Conservation (phyloP, 2,797 vertebrate genomes). For the Mycteria americana region DNA sequence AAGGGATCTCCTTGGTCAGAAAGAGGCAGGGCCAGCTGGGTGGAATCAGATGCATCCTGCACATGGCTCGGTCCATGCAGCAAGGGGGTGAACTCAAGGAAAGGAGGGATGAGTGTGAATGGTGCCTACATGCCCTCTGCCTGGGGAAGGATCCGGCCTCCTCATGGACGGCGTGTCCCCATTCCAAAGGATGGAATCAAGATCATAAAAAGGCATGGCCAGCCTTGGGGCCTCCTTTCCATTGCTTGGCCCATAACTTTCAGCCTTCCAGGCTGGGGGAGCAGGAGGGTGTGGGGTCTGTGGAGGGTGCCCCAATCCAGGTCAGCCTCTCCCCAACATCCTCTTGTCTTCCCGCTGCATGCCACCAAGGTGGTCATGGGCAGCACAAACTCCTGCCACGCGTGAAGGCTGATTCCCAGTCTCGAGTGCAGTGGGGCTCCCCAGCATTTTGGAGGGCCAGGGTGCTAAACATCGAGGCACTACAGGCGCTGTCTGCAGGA, state of each 20-base stretch:
- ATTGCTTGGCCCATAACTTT: not conserved
- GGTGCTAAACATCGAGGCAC: not conserved
- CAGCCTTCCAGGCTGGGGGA: not conserved
- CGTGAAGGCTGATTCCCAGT: not conserved
- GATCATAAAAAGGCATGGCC: not conserved
- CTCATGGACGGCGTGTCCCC: not conserved
- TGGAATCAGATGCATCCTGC: not conserved
- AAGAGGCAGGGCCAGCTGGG: not conserved
- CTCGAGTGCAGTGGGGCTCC: not conserved
- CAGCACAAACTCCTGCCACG: not conserved
- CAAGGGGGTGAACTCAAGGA: not conserved
- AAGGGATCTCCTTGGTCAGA: not conserved
- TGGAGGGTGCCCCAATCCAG: not conserved
- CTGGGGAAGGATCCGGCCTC: not conserved
- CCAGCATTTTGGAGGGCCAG: not conserved
- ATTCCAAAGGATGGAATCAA: not conserved
- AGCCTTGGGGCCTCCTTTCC: not conserved
- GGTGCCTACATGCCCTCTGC: not conserved
- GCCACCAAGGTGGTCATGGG: rapidly evolving
- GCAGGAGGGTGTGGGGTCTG: not conserved
- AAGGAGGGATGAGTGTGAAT: not conserved
- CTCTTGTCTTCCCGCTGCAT: not conserved
- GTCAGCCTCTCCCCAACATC: not conserved
- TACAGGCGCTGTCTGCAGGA: not conserved
- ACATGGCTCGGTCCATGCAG: rapidly evolving